Evolutionary conservation across 2,797 vertebrate species (phyloP).

Genomic region (Leptatherina wallacei): DNA sequence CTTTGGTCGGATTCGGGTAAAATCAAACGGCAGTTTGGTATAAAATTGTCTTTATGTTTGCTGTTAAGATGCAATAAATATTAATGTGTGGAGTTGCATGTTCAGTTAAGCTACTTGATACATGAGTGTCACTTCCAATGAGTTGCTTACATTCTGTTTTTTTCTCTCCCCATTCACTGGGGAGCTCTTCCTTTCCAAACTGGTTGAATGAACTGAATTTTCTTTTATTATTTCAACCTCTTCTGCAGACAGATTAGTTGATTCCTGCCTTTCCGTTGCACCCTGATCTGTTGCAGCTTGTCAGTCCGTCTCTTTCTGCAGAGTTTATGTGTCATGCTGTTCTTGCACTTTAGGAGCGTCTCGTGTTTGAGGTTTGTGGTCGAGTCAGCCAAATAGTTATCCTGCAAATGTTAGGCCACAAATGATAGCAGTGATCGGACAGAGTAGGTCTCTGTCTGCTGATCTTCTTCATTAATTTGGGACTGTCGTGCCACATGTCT

Average conservation of each 20-base stretch:
- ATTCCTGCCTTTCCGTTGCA: background rate
- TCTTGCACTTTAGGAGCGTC: background rate
- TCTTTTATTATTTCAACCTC: background rate
- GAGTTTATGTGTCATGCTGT: background rate
- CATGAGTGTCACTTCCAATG: background rate
- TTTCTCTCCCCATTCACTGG: background rate
- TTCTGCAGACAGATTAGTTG: background rate
- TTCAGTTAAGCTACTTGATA: background rate
- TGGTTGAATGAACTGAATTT: background rate
- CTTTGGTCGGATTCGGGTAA: background rate
- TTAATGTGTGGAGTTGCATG: background rate
- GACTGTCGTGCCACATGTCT: background rate
- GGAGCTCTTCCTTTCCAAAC: background rate
- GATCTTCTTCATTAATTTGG: background rate
- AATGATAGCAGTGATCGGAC: background rate
- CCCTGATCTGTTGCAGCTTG: background rate
- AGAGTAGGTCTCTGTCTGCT: background rate
- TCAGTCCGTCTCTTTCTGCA: no score
- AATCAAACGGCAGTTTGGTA: background rate
- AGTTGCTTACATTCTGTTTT: background rate
- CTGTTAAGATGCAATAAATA: background rate
- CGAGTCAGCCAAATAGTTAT: background rate
- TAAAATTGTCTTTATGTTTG: background rate
- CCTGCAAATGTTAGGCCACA: background rate
- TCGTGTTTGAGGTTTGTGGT: background rate